Conservation (phyloP, 2,113 vertebrate genomes). For the Spizaetus ornatus region DNA sequence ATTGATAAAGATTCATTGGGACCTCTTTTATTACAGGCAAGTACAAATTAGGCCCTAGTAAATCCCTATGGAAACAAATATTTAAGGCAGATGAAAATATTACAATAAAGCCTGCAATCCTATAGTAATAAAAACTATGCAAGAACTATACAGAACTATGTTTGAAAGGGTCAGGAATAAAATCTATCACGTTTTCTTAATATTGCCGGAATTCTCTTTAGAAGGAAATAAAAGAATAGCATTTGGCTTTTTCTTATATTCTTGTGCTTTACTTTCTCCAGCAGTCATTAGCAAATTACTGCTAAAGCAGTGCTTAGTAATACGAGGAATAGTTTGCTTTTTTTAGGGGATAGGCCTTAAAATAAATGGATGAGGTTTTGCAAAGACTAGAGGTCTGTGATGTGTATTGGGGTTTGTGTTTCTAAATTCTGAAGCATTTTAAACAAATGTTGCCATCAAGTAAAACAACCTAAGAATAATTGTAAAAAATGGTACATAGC, state of each 20-base stretch:
- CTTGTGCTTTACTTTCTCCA: neutral
- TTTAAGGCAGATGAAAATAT: neutral
- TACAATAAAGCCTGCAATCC: neutral
- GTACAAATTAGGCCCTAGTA: slow-evolving; percentile 4
- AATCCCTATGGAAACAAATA: neutral
- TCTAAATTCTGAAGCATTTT: neutral
- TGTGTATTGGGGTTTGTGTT: neutral
- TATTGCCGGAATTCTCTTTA: neutral
- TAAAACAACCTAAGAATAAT: neutral
- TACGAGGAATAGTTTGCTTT: neutral
- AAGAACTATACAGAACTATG: neutral
- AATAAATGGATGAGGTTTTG: neutral
- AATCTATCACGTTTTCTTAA: neutral
- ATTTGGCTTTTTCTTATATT: neutral
- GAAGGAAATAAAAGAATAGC: neutral
- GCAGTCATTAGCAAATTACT: neutral
- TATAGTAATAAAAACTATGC: neutral
- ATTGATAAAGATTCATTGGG: slow-evolving; percentile 98
- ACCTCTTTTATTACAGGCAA: slow-evolving; percentile 92
- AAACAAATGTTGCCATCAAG: neutral
- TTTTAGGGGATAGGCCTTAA: neutral
- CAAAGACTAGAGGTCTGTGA: neutral
- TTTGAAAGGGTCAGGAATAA: neutral
- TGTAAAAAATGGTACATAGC: neutral
- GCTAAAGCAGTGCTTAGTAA: neutral